Base-by-base conservation (phyloP, 2,797 vertebrate genomes). In the Todus mexicanus region DNA sequence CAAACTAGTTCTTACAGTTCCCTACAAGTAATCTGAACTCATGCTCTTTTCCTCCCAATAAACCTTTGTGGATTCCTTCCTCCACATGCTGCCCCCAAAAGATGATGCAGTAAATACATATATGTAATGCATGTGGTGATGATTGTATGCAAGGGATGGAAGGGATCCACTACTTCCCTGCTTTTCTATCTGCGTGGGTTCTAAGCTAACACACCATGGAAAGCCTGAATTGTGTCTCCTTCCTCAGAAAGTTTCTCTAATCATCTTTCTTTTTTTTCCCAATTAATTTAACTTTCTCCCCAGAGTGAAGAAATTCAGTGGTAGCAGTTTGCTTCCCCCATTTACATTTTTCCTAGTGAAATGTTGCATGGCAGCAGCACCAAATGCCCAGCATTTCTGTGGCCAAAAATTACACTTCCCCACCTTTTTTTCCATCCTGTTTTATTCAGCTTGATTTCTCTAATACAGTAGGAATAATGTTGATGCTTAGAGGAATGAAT, bases 1-100 rank as follows among this genome's bases (percentile, higher is more conserved):
- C 45, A 56, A 92, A 64, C 76, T 81, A 35, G 37, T 92, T 89
- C 84, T 82, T 84, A 53, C 26, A 76, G 53, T 33, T 89, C 50
- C 63, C 33, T 89, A 75, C 72, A 88, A 48, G 43, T 43, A 63
- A 61, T 69, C 65, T 81, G 59, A 75, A 81, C 81, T 66, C 26
- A 21, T 84, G 40, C 4, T 53, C 7, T 54, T 85, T 83, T 60
- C 11, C 13, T 57, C 37, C 5, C 6, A 22, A 56, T 56, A 82
- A 71, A 68, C 17, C 27, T 54, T 26, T 42, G 23, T 69, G 40
- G 37, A 21, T 76, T 89, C 40, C 66, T 84, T 81, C 23, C 18
- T 78, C 17, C 54, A 33, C 27, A 35, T 7, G 3, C 22, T 29
- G 7, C 4, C 7, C 15, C 0, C 12, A 2, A 59, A 50, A 42